A percentile compares a stretch with the other conserved stretches of the same genome.
These are phyloP conservation scores for Danio albolineatus DNA, from an alignment of 2,797 vertebrate genomes.

Conservation along the genomic window DNA sequence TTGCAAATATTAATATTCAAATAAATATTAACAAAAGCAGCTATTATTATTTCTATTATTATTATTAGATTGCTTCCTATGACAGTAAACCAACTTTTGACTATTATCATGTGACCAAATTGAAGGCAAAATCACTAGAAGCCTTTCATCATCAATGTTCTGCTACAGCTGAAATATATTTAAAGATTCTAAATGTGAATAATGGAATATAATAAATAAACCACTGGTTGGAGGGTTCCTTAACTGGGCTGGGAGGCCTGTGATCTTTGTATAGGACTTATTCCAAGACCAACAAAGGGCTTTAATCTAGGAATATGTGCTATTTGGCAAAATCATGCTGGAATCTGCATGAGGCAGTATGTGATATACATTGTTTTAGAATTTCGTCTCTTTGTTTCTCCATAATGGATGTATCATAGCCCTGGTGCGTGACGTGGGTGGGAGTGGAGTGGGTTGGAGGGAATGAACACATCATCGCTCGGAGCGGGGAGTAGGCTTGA, in stretches of 20 bases:
- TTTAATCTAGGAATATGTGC: conserved; percentile 1
- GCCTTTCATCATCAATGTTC: neutral
- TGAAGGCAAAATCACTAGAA: neutral
- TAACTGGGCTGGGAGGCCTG: neutral
- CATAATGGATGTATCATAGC: conserved; percentile 58
- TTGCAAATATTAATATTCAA: too few relatives aligned
- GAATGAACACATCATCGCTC: conserved; percentile 55
- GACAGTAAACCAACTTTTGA: neutral
- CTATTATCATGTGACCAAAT: neutral
- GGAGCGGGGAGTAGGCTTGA: conserved; percentile 51
- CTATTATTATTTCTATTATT: too few relatives aligned
- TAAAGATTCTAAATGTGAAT: neutral
- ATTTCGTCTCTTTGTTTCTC: conserved; percentile 27
- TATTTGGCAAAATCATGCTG: neutral
- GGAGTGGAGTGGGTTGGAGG: conserved; percentile 57
- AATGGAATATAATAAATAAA: neutral
- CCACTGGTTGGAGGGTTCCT: neutral
- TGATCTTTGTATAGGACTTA: neutral
- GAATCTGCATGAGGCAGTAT: neutral
- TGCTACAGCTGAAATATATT: neutral
- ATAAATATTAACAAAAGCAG: too few relatives aligned
- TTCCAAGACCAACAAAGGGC: too few relatives aligned
- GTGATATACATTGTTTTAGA: conserved; percentile 3
- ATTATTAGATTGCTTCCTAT: neutral
- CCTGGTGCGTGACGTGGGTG: conserved; percentile 49